Evolutionary conservation across 2,888 invertebrate species (phyloP), one percentile per base, ranked within the genome.

Genomic region (Hirtodrosophila cameraria): DNA sequence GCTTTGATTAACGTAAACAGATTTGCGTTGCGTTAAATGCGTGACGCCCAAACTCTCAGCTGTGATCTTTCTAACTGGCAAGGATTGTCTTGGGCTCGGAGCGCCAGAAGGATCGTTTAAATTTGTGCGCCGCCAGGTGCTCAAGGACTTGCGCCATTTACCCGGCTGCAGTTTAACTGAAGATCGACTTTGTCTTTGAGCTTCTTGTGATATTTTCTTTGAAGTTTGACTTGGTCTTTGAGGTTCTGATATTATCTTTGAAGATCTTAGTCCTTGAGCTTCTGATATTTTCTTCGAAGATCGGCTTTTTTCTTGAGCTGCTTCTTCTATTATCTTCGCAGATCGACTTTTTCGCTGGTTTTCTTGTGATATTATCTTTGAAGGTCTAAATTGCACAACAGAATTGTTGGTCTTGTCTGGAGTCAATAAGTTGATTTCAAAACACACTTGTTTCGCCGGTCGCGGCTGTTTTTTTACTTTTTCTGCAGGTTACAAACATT

Each of bases 101-200:
- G 0, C 2, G 2, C 35, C 7, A 2, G 25, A 9, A 2, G 2
- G 48, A 42, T 69, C 48, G 41, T 57, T 49, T 0, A 49, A n/a
- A 3, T 67, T 55, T 1, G 92, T 91, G 79, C 92, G 91, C 68
- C 91, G 93, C 78, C 93, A 92, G 61, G 92, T 92, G 62, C 92
- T 93, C 3, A 95, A 83, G 0, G 94, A 94, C 79, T 94, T 92
- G 42, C 94, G 92, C 94, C 94, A 95, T 83, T 93, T 95, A 0
- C 95, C 94, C 8, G 94, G 93, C 71, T 93, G 93, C 1, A 95
- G 88, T 8, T 92, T 90, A 69, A 94, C 39, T 15, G 60, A 69
- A 2, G 58, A 39, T 16, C 53, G 50, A 11, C 41, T 18, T 6
- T 9, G 12, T n/a, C 20, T 42, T 4, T 7, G 16, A 4, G 5